Evolutionary conservation across 2,888 invertebrate species (phyloP).

Genomic region (Pterobdella sp.): DNA sequence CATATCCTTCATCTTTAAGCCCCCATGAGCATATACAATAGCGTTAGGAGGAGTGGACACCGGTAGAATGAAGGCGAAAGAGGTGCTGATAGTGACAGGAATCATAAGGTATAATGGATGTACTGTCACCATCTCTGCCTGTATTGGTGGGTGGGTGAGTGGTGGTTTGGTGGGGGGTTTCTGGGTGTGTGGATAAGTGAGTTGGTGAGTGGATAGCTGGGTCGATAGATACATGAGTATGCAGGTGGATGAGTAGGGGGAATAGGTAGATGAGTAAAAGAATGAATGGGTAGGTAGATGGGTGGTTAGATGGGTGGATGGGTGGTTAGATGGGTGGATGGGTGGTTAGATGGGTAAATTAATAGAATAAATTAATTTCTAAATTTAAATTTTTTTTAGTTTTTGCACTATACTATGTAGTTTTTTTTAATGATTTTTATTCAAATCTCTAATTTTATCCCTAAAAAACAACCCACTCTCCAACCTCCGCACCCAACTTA

Average conservation of each 20-base stretch:
- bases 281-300: neutral
- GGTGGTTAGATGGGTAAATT: neutral
- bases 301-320: neutral
- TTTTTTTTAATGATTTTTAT: too few species aligned
- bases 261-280: neutral
- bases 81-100: slow-evolving; percentile 78
- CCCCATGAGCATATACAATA: slow-evolving; percentile 64
- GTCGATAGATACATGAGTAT: too few species aligned
- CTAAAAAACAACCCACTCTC: neutral
- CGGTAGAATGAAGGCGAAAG: slow-evolving; percentile 81
- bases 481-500: neutral
- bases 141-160: slow-evolving; percentile 34
- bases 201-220: too few species aligned
- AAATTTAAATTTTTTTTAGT: neutral
- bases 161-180: neutral
- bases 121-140: slow-evolving; percentile 66
- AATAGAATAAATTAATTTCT: neutral
- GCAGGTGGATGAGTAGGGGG: neutral
- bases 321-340: neutral
- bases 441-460: too few species aligned
- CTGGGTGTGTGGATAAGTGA: neutral
- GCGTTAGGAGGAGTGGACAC: slow-evolving; percentile 93
- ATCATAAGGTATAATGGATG: slow-evolving; percentile 83
- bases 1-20: slow-evolving; percentile 50
- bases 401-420: too few species aligned